These are phyloP conservation scores for Equus przewalskii DNA, from an alignment of 2,113 vertebrate genomes.

Conservation along the genomic window DNA sequence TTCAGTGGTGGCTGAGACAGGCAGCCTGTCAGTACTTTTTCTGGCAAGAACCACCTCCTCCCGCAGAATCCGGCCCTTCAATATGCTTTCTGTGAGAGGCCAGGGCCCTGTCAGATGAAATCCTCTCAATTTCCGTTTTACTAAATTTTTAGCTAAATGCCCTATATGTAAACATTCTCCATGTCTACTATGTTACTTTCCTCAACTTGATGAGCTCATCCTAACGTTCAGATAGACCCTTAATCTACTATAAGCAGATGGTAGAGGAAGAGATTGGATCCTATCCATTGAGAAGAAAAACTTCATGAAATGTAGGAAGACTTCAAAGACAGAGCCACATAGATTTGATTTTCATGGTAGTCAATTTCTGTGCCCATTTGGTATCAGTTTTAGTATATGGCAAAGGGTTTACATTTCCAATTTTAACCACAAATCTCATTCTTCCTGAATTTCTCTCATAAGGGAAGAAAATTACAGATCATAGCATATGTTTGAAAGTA, in stretches of 20 bases:
- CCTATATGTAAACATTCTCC: neutral
- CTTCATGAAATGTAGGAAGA: neutral
- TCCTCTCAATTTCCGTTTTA: neutral
- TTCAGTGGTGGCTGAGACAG: neutral
- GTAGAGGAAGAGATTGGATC: no score
- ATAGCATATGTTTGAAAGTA: neutral
- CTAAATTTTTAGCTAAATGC: neutral
- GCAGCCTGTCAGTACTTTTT: rapidly evolving
- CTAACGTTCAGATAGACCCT: neutral
- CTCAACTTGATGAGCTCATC: neutral
- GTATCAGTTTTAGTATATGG: neutral
- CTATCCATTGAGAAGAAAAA: neutral
- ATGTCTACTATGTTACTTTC: neutral
- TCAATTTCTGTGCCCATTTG: neutral
- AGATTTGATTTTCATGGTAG: neutral
- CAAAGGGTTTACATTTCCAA: neutral
- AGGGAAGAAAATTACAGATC: neutral
- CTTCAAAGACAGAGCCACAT: neutral
- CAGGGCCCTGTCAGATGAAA: neutral
- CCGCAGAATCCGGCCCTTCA: rapidly evolving
- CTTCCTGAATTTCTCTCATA: slow-evolving; percentile 16
- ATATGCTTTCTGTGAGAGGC: neutral
- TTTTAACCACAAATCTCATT: neutral
- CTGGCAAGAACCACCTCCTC: neutral
- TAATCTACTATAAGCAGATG: neutral